Conservation (phyloP, 2,888 invertebrate genomes). For the Octodonta nipae region DNA sequence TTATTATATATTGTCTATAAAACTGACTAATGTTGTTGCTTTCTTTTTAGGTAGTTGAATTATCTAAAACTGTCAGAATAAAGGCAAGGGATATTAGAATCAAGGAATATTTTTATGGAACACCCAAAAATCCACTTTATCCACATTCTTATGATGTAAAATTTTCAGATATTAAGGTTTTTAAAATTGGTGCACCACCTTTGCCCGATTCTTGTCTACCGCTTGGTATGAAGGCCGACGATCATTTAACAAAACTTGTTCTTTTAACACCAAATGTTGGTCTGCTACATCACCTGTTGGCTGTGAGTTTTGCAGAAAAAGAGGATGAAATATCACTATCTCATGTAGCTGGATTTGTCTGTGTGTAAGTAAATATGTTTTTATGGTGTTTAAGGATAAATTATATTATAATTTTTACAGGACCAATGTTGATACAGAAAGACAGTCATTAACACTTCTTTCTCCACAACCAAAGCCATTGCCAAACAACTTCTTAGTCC, state of each 20-base stretch:
- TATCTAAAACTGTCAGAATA: slow-evolving; percentile 55
- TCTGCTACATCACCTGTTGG: slow-evolving; percentile 76
- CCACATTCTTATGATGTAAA: slow-evolving; percentile 92
- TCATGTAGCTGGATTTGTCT: slow-evolving; percentile 81
- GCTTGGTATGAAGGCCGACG: slow-evolving; percentile 85
- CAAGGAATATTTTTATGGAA: slow-evolving; percentile 92
- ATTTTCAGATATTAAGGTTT: slow-evolving; percentile 77
- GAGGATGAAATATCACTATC: slow-evolving; percentile 72
- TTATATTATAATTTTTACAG: slow-evolving; percentile 46
- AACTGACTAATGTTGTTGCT: slow-evolving; percentile 7
- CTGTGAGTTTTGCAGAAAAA: slow-evolving; percentile 73
- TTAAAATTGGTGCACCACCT: slow-evolving; percentile 85
- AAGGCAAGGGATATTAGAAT: slow-evolving; percentile 71
- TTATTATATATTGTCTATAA: not conserved
- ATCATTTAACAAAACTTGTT: slow-evolving; percentile 81
- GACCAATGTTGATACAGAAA: slow-evolving; percentile 78
- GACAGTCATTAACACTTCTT: slow-evolving; percentile 75
- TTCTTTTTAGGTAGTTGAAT: slow-evolving; percentile 62
- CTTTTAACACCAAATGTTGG: slow-evolving; percentile 60
- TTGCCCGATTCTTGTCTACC: slow-evolving; percentile 94
- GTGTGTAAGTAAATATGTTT: slow-evolving; percentile 57
- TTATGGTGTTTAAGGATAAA: not conserved
- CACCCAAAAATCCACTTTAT: slow-evolving; percentile 54
- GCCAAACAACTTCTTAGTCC: slow-evolving; percentile 71
- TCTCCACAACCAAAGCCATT: slow-evolving; percentile 89